Conservation (phyloP, 2,888 invertebrate genomes). For the Ophion ellenae region DNA sequence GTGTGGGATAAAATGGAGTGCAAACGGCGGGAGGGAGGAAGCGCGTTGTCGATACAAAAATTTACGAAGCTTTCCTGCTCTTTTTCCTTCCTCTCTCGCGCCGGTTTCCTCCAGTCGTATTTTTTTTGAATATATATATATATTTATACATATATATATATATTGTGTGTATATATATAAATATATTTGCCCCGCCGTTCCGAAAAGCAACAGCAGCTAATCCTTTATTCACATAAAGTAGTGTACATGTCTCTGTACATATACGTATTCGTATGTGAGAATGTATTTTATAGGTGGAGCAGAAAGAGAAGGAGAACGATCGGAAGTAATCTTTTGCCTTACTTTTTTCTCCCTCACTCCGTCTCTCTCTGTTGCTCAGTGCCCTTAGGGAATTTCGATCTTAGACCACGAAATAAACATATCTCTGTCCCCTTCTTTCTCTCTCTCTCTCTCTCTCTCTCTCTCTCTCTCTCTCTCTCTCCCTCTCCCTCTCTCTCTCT, state of each 20-base stretch:
- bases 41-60: constrained; percentile 57
- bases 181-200: not conserved
- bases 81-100: not conserved
- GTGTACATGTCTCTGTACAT: not conserved
- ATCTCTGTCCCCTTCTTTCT: not conserved
- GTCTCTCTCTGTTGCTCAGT: not conserved
- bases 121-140: too few species aligned
- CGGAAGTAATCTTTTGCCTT: constrained; percentile 54
- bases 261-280: constrained; percentile 1
- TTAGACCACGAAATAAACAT: not conserved
- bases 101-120: constrained; percentile 12
- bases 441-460: not conserved
- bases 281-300: constrained; percentile 3
- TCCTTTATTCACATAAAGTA: constrained; percentile 42
- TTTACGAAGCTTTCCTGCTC: constrained; percentile 52
- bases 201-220: constrained; percentile 20
- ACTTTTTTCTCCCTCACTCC: not conserved
- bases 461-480: too few species aligned
- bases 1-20: constrained; percentile 24
- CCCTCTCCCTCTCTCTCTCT: too few species aligned
- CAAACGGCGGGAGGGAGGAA: constrained; percentile 7
- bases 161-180: constrained; percentile 1
- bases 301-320: constrained; percentile 40
- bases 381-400: not conserved
- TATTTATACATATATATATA: too few species aligned